Percentiles rank a stretch among this genome's conserved stretches.
These are phyloP conservation scores for Choreutis nemorana DNA, from an alignment of 2,888 invertebrate genomes.

Conservation along the genomic window DNA sequence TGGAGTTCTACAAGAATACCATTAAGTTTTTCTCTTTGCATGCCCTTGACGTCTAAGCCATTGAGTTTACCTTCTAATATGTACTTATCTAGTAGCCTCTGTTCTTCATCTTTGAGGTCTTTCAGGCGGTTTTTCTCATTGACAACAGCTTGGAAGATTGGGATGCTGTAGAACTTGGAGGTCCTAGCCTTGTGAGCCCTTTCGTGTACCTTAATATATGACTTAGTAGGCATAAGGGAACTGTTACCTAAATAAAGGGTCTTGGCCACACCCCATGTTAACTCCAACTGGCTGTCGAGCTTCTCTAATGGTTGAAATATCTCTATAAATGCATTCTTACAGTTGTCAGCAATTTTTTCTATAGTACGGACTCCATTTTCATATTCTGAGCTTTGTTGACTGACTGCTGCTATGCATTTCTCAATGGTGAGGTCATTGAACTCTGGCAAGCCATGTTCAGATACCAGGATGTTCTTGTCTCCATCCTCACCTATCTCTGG, in stretches of 20 bases:
- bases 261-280: conserved; percentile 89
- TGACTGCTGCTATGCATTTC: conserved; percentile 85
- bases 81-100: conserved; percentile 78
- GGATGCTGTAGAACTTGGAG: conserved; percentile 74
- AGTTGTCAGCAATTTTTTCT: conserved; percentile 57
- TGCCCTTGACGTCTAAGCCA: conserved; percentile 74
- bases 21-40: conserved; percentile 47
- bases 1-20: conserved; percentile 59
- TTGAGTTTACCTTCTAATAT: conserved; percentile 83
- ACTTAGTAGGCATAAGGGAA: conserved; percentile 79
- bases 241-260: conserved; percentile 82
- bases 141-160: conserved; percentile 75
- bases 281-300: conserved; percentile 75
- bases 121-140: conserved; percentile 55
- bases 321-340: conserved; percentile 71
- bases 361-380: conserved; percentile 78
- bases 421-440: conserved; percentile 84
- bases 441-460: conserved; percentile 78
- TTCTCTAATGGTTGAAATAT: conserved; percentile 80
- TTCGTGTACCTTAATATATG: conserved; percentile 80
- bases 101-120: conserved; percentile 68
- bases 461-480: conserved; percentile 77
- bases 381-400: conserved; percentile 81
- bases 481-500: conserved; percentile 87
- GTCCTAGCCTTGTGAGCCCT: conserved; percentile 78